These are phyloP conservation scores for Drosophila varians DNA, from an alignment of 1,140 invertebrate species.

Conservation along the genomic window DNA sequence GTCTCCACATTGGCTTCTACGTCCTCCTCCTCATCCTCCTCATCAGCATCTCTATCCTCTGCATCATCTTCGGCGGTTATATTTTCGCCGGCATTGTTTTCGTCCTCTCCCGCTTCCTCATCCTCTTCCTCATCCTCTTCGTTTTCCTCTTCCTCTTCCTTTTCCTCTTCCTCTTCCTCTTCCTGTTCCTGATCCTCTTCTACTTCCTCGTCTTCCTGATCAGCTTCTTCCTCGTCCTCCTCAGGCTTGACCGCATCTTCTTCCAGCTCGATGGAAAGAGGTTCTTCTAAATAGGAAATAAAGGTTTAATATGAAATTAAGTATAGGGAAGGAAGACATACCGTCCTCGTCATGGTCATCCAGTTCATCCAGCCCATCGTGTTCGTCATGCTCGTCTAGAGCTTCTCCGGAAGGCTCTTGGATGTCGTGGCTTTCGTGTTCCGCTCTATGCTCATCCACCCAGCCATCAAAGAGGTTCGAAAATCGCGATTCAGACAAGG, in stretches of 20 bases:
- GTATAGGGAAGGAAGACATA: slow-evolving; percentile 1
- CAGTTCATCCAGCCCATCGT: slow-evolving; percentile 75
- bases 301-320: neutral
- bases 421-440: slow-evolving; percentile 84
- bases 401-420: slow-evolving; percentile 79
- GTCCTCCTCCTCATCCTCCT: slow-evolving; percentile 82
- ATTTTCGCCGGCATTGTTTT: slow-evolving; percentile 82
- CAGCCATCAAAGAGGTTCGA: slow-evolving; percentile 90
- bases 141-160: slow-evolving; percentile 45
- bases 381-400: slow-evolving; percentile 73
- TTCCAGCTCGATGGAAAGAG: slow-evolving; percentile 79
- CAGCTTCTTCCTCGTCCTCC: slow-evolving; percentile 21
- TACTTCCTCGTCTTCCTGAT: slow-evolving; percentile 45
- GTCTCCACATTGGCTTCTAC: slow-evolving; percentile 67
- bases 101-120: slow-evolving; percentile 69
- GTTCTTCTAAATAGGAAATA: slow-evolving; percentile 30
- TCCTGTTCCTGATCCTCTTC: slow-evolving; percentile 51
- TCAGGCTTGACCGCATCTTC: slow-evolving; percentile 18
- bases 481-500: slow-evolving; percentile 88
- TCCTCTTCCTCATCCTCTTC: slow-evolving; percentile 64
- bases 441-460: slow-evolving; percentile 88
- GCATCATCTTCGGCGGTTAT: slow-evolving; percentile 77
- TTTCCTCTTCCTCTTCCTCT: slow-evolving; percentile 18
- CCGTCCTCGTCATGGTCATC: slow-evolving; percentile 78
- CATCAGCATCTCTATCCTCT: slow-evolving; percentile 80